Conservation (phyloP, 1,140 invertebrate species). For the Drosophila neocordata region DNA sequence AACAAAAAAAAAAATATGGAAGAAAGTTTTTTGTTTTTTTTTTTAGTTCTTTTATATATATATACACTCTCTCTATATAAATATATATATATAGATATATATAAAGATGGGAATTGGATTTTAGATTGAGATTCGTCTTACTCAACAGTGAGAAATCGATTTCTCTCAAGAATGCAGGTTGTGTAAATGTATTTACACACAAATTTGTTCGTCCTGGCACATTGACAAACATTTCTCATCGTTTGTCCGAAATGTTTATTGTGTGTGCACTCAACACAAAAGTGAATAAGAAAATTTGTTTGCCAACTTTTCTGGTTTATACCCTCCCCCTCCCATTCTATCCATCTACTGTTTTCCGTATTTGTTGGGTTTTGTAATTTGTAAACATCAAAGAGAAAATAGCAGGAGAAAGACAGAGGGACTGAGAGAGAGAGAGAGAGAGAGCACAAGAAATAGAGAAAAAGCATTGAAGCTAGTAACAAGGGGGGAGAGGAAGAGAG, state of each 20-base stretch:
- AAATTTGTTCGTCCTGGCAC: conserved; percentile 63
- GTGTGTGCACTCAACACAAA: conserved; percentile 60
- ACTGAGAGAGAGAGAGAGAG: neutral
- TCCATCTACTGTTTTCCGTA: neutral
- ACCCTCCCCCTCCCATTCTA: neutral
- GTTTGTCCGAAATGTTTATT: conserved; percentile 34
- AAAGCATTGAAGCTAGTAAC: neutral
- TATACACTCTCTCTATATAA: neutral
- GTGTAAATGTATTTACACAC: conserved; percentile 70
- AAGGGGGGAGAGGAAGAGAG: conserved; percentile 34
- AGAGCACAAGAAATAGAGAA: neutral
- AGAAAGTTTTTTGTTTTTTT: conserved; percentile 23
- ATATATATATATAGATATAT: too few species aligned
- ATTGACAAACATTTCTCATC: conserved; percentile 52
- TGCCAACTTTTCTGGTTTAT: conserved; percentile 62
- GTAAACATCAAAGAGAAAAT: conserved; percentile 80
- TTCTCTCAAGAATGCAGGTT: conserved; percentile 59
- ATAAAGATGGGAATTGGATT: neutral
- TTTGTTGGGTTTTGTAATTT: conserved; percentile 65
- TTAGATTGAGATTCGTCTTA: neutral
- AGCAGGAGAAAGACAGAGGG: neutral
- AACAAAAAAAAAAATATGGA: conserved; percentile 10
- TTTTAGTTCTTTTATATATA: neutral
- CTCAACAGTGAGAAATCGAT: conserved; percentile 41
- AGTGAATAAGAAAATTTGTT: conserved; percentile 82